Evolutionary conservation across 1,140 invertebrate species (phyloP).

Genomic region (Hesperophylax magnus): DNA sequence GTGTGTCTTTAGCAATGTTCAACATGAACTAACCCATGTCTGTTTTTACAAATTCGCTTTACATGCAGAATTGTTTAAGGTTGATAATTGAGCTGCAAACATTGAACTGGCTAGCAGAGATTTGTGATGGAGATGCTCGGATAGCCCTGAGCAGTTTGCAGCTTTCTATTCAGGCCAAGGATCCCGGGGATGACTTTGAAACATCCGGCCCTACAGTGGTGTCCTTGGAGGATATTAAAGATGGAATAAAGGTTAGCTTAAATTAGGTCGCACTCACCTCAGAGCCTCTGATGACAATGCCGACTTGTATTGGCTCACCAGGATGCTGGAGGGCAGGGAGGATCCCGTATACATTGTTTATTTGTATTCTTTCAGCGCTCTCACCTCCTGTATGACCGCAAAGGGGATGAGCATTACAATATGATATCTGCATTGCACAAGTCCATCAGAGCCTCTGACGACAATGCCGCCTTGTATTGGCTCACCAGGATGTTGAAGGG

Average conservation of each 20-base stretch:
- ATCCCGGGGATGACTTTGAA: constrained; percentile 59
- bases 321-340: too few relatives aligned
- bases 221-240: constrained; percentile 76
- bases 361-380: constrained; percentile 70
- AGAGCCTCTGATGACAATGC: too few relatives aligned
- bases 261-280: not conserved
- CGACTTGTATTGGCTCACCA: too few relatives aligned
- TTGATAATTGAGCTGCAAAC: constrained; percentile 75
- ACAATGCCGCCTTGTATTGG: constrained; percentile 89
- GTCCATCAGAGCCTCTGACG: constrained; percentile 86
- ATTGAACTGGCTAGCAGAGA: constrained; percentile 79
- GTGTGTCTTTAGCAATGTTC: too few relatives aligned
- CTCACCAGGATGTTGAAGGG: constrained; percentile 84
- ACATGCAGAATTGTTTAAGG: constrained; percentile 32
- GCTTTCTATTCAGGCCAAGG: constrained; percentile 75
- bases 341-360: too few relatives aligned
- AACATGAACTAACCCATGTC: too few relatives aligned
- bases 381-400: constrained; percentile 83
- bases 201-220: constrained; percentile 64
- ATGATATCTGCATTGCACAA: constrained; percentile 88
- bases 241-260: constrained; percentile 73
- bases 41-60: too few relatives aligned
- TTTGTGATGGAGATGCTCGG: constrained; percentile 87
- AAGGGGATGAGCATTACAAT: constrained; percentile 89
- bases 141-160: constrained; percentile 84